A percentile compares a stretch with the other conserved stretches of the same genome.
Conservation (phyloP, 2,113 vertebrate species). For the Arenaria interpres region DNA sequence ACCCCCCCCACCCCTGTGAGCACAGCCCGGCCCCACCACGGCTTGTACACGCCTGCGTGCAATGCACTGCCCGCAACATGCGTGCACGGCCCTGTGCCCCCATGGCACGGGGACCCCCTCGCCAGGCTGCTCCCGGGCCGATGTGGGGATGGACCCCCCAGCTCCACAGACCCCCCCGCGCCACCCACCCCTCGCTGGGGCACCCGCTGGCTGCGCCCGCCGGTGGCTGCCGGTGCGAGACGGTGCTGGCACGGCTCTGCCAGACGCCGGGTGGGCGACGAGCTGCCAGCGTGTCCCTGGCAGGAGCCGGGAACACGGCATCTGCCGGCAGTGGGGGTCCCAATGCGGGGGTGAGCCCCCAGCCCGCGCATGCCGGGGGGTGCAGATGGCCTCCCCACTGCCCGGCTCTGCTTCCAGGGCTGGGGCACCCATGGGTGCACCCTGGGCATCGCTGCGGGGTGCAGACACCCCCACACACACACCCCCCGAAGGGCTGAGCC, state of each 20-base stretch:
- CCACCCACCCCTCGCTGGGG: background rate
- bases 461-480: too few relatives aligned
- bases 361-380: background rate
- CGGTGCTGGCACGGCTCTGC: conserved; percentile 7
- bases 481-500: background rate
- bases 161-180: background rate
- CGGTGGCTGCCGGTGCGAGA: background rate
- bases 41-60: background rate
- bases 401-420: background rate
- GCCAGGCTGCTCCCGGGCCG: background rate
- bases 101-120: background rate
- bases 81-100: fast-evolving
- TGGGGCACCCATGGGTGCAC: background rate
- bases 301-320: background rate
- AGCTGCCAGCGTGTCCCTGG: conserved; percentile 8
- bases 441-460: background rate
- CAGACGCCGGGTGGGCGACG: conserved; percentile 58
- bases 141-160: background rate
- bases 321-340: conserved; percentile 6
- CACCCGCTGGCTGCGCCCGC: background rate
- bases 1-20: background rate
- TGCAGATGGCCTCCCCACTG: background rate
- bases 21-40: background rate
- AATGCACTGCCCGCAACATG: background rate
- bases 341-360: background rate